These are phyloP conservation scores for Pitangus sulphuratus DNA, from an alignment of 2,797 vertebrate species.

Conservation along the genomic window DNA sequence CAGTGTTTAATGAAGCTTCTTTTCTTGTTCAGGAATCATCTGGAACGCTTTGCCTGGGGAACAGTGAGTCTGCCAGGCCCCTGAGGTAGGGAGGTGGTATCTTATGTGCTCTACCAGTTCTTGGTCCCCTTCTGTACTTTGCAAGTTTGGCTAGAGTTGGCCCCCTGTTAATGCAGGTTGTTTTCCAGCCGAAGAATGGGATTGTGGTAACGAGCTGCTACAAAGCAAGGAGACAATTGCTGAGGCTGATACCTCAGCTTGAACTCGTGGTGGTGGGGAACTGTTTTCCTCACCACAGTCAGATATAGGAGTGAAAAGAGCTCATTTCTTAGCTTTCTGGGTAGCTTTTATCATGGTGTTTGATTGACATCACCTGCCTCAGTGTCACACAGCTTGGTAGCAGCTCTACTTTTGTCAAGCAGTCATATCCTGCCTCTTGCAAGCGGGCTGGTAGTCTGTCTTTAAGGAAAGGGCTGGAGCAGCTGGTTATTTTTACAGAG, in stretches of 20 bases:
- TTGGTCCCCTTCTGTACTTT: not conserved
- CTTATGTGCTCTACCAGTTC: not conserved
- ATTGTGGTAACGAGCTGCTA: not conserved
- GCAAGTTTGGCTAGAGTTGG: not conserved
- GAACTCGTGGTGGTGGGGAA: not conserved
- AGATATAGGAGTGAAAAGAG: not conserved
- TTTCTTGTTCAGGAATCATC: not conserved
- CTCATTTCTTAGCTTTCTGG: not conserved
- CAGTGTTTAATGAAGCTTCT: not conserved
- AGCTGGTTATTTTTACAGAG: not conserved
- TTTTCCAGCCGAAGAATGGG: not conserved
- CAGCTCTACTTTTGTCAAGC: not conserved
- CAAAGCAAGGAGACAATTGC: not conserved
- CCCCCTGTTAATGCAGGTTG: not conserved
- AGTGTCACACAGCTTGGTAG: not conserved
- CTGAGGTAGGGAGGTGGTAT: not conserved
- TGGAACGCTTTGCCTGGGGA: not conserved
- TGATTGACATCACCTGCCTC: not conserved
- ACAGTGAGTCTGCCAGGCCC: not conserved
- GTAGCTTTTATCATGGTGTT: not conserved
- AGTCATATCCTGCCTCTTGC: not conserved
- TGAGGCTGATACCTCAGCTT: not conserved
- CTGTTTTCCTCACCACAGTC: not conserved
- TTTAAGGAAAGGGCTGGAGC: not conserved
- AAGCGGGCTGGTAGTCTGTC: not conserved